Conservation (phyloP, 1,140 invertebrate genomes). For the Formica exsecta region DNA sequence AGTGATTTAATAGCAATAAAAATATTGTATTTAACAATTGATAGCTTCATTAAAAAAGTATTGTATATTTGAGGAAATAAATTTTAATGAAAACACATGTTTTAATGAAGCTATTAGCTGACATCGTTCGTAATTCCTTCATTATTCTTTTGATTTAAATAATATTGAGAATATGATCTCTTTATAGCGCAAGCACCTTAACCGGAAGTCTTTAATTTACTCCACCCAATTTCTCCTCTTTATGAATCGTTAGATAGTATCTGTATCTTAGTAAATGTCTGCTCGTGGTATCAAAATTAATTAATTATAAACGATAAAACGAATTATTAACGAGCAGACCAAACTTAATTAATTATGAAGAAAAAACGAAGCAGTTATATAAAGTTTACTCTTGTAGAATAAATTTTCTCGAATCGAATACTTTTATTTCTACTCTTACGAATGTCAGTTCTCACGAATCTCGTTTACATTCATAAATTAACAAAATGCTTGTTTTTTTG, state of each 20-base stretch:
- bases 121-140: background rate
- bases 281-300: background rate
- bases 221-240: conserved; percentile 45
- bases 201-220: conserved; percentile 55
- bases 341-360: conserved; percentile 20
- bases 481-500: background rate
- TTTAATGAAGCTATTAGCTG: background rate
- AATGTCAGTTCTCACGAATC: background rate
- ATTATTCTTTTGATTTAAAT: background rate
- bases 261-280: background rate
- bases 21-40: background rate
- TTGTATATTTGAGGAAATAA: background rate
- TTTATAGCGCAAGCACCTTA: conserved; percentile 62
- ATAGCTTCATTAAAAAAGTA: background rate
- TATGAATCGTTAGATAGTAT: conserved; percentile 21
- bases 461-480: conserved; percentile 5
- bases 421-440: background rate
- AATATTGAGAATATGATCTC: conserved; percentile 33
- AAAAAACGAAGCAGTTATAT: background rate
- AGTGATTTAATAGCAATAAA: background rate
- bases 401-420: background rate
- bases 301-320: too few relatives aligned
- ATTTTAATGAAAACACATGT: background rate
- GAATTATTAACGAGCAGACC: too few relatives aligned
- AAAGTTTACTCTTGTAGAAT: background rate